Percentiles rank a stretch among this genome's conserved stretches.
These are phyloP conservation scores for Ispidina picta DNA, from an alignment of 2,797 vertebrate genomes.

Conservation along the genomic window DNA sequence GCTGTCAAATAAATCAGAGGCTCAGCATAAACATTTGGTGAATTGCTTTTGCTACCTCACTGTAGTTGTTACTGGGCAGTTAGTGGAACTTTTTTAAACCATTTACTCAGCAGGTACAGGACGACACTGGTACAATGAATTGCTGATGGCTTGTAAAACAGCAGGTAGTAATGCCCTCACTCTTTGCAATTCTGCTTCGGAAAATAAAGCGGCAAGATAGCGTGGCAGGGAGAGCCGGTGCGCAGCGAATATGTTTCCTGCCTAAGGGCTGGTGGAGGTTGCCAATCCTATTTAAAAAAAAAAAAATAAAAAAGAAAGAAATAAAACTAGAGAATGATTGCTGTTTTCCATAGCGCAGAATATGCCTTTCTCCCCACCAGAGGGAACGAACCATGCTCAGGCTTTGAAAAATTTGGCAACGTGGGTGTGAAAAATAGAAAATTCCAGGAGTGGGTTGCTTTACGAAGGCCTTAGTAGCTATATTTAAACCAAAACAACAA, in stretches of 20 bases:
- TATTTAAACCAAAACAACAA: background rate
- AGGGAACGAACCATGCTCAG: rapidly evolving
- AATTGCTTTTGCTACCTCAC: conserved; percentile 79
- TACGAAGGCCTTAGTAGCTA: background rate
- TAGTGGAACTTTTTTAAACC: conserved; percentile 65
- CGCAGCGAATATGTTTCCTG: background rate
- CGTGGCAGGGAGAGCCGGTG: background rate
- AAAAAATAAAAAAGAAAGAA: too few relatives aligned
- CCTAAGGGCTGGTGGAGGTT: conserved; percentile 28
- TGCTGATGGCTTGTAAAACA: conserved; percentile 79
- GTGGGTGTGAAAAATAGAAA: background rate
- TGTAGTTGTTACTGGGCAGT: conserved; percentile 66
- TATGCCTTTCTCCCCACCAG: background rate
- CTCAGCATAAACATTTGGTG: conserved; percentile 81
- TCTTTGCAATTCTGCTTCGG: conserved; percentile 62
- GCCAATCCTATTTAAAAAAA: background rate
- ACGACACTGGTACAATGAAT: conserved; percentile 70
- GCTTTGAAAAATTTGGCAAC: background rate
- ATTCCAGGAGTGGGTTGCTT: background rate
- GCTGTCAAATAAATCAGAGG: conserved; percentile 86
- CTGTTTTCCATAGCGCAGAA: background rate
- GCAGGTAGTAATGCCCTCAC: conserved; percentile 76
- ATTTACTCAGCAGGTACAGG: conserved; percentile 79
- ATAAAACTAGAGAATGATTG: background rate
- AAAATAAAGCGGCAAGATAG: conserved; percentile 52